Evolutionary conservation across 2,113 vertebrate species (phyloP).

Genomic region (Amphilophus citrinellus): DNA sequence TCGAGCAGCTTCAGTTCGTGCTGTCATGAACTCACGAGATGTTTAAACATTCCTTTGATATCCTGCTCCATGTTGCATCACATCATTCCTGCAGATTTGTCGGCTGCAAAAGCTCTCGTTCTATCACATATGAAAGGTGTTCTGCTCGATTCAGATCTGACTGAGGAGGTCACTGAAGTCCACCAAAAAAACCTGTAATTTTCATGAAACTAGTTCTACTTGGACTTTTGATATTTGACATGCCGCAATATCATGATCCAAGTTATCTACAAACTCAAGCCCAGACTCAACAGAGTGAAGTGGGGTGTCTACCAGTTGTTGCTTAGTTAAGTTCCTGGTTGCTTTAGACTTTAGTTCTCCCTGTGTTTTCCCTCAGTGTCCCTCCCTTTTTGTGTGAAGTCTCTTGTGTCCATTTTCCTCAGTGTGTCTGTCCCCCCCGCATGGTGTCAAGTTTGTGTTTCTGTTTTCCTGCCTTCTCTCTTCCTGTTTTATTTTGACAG

Average conservation of each 20-base stretch:
- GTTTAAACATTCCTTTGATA: constrained; percentile 8
- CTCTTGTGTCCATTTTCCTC: too few species aligned
- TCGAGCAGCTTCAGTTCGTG: neutral
- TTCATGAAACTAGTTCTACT: neutral
- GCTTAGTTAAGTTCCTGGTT: too few species aligned
- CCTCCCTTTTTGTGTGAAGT: too few species aligned
- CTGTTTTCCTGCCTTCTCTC: too few species aligned
- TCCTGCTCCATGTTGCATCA: neutral
- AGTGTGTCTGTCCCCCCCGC: too few species aligned
- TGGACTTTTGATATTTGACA: neutral
- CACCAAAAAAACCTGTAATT: neutral
- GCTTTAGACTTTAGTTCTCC: too few species aligned
- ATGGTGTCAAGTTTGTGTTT: too few species aligned
- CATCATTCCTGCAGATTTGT: constrained; percentile 5
- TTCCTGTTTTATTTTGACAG: too few species aligned
- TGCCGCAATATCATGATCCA: neutral
- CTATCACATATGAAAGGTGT: neutral
- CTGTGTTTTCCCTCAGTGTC: too few species aligned
- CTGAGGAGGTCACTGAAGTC: neutral
- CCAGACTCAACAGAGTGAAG: neutral
- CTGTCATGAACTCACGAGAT: neutral
- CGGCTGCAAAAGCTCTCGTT: neutral
- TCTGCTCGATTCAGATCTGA: neutral
- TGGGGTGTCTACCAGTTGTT: too few species aligned
- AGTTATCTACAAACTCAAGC: neutral